Evolutionary conservation across 2,113 vertebrate species (phyloP), one percentile per base, ranked within the genome.

Genomic region (Aramus guarauna): DNA sequence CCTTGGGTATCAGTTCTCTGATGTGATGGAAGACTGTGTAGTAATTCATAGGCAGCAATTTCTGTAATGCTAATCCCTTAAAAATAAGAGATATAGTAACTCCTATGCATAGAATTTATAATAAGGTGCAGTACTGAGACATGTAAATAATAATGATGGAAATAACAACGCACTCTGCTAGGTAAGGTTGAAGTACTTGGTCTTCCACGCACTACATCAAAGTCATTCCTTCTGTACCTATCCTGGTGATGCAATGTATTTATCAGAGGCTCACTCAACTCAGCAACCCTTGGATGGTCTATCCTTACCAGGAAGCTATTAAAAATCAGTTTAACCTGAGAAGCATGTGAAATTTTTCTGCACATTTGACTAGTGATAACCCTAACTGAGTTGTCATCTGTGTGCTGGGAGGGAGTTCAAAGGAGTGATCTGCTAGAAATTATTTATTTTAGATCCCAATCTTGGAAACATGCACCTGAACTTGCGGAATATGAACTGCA

Each of bases 11-110:
- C 37, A 99, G 97, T 63, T 99, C 97, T 89, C 98, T 98, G 69
- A 99, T 92, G 62, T 98, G 98, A 92, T 98, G 98, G 96, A 99
- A 99, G 29, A 98, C 99, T 12, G 98, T 99, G 90, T 99, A 99
- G 93, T 99, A 99, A 97, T 99, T 99, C 99, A 99, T 99, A 64
- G 99, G 99, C 88, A 98, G 53, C 16, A 98, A 97, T 8, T 97
- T 97, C 91, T 96, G 96, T 17, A 98, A 98, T 64, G 98, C 98
- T 48, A 99, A 97, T 20, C 66, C 97, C 99, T 99, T 93, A 91
- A 96, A 92, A 95, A 91, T 1, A 83, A 89, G 55, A 90, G 4
- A 47, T 9, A 81, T n/a, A 67, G 29, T 66, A 86, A 85, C 4
- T 91, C 48, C 17, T 27, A 37, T 8, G 8, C 21, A 27, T 0